Base-by-base conservation (phyloP, 2,888 invertebrate species). In the Drosophila recens region DNA sequence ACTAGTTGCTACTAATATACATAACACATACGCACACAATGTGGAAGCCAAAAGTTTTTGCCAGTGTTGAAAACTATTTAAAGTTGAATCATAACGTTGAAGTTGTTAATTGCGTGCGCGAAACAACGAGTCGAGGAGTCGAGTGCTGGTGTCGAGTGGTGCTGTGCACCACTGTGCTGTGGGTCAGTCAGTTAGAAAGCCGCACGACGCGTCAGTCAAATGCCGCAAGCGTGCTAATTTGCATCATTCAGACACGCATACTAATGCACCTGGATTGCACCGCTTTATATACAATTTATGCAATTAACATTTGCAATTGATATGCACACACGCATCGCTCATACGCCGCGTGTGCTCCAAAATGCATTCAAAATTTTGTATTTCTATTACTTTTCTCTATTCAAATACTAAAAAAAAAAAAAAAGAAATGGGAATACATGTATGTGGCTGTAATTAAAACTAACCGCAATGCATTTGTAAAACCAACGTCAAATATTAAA, bases 61-160 rank as follows among this genome's bases (percentile, higher is more conserved):
- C 27, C 36, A 51, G 23, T 43, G 42, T 36, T 63, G 36, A 48
- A 67, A 66, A 66, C 58, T 49, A 49, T 57, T 67, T 42, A 27
- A 57, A 75, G 64, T 57, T 17, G 17, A 48, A 63, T 75, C 62
- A 79, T 59, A 54, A 68, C 53, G 62, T 63, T 62, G 46, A 76
- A 65, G 36, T 63, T 80, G 61, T 80, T 71, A 76, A 68, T 80
- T 80, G 80, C 76, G 46, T 53, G 56, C 13, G 42, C 74, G 20
- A 4, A 11, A 17, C 17, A 6, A 17, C 8, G 17, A 9, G 9
- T 10, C 17, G 30, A 27, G 30, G 30, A 30, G 30, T 30, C 30
- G 46, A 27, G 27, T 27, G 40, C 13, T 38, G 15, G 27, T 27
- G 38, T 30, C 30, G 54, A 56, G 43, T 36, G 9, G n/a, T 30